Percentiles rank a stretch among this genome's conserved stretches.
These are phyloP conservation scores for Chloroclysta siterata DNA, from an alignment of 2,888 invertebrate species.

Conservation along the genomic window DNA sequence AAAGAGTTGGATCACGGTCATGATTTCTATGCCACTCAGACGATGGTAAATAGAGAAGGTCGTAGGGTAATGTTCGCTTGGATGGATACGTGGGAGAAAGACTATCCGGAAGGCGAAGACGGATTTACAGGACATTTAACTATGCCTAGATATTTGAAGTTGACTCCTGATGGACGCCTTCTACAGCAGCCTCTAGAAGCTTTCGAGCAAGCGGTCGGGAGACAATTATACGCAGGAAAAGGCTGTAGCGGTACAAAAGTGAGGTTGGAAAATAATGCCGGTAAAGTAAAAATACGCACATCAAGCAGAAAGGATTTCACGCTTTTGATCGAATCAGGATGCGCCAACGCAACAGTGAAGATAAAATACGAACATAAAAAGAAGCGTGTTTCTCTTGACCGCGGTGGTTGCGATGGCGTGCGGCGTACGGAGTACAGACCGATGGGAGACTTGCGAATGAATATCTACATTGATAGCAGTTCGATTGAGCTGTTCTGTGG, in stretches of 20 bases:
- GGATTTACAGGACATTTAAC: constrained; percentile 76
- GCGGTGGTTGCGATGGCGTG: constrained; percentile 65
- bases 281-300: constrained; percentile 56
- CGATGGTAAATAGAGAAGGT: constrained; percentile 53
- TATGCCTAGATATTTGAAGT: constrained; percentile 61
- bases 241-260: constrained; percentile 40
- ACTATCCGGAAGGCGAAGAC: constrained; percentile 66
- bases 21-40: constrained; percentile 78
- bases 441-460: constrained; percentile 42
- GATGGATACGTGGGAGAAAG: constrained; percentile 75
- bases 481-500: constrained; percentile 67
- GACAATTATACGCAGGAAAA: constrained; percentile 46
- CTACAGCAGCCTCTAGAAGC: constrained; percentile 63
- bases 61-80: constrained; percentile 70
- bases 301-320: constrained; percentile 45
- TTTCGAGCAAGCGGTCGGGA: constrained; percentile 44
- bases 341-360: constrained; percentile 45
- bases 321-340: constrained; percentile 54
- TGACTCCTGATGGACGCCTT: constrained; percentile 53
- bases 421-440: constrained; percentile 66
- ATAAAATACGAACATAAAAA: constrained; percentile 53
- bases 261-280: constrained; percentile 56
- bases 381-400: constrained; percentile 59
- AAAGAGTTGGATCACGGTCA: constrained; percentile 69
- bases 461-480: constrained; percentile 64